Evolutionary conservation across 2,797 vertebrate genomes (phyloP).

Genomic region (Falco rusticolus): DNA sequence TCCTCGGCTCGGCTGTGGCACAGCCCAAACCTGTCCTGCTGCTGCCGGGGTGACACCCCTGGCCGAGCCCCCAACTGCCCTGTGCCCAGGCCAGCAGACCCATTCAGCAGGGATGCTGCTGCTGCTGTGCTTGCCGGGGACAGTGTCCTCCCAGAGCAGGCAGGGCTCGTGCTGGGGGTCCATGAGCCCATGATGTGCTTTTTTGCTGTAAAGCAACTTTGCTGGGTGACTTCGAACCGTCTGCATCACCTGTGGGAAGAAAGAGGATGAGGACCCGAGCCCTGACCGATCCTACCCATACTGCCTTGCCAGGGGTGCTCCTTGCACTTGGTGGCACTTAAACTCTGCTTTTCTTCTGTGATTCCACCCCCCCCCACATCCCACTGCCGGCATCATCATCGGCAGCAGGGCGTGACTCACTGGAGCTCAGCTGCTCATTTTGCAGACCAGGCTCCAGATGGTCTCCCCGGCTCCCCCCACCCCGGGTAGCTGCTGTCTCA

Average conservation of each 20-base stretch:
- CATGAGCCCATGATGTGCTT: background rate
- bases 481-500: background rate
- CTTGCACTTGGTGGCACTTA: background rate
- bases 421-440: rapidly evolving
- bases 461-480: background rate
- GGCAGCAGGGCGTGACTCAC: background rate
- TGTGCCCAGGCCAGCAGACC: background rate
- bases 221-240: background rate
- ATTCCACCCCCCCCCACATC: background rate
- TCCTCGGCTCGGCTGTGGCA: background rate
- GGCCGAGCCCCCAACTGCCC: background rate
- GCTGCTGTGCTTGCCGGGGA: background rate
- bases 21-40: background rate
- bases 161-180: background rate
- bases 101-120: background rate
- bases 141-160: background rate
- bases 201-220: background rate
- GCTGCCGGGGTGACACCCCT: background rate
- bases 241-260: background rate
- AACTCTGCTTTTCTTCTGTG: background rate
- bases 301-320: background rate
- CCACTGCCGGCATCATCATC: background rate
- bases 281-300: rapidly evolving
- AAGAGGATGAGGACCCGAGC: background rate
- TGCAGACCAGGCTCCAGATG: background rate